Conservation (phyloP, 2,888 invertebrate species). For the Petrophora chlorosata region DNA sequence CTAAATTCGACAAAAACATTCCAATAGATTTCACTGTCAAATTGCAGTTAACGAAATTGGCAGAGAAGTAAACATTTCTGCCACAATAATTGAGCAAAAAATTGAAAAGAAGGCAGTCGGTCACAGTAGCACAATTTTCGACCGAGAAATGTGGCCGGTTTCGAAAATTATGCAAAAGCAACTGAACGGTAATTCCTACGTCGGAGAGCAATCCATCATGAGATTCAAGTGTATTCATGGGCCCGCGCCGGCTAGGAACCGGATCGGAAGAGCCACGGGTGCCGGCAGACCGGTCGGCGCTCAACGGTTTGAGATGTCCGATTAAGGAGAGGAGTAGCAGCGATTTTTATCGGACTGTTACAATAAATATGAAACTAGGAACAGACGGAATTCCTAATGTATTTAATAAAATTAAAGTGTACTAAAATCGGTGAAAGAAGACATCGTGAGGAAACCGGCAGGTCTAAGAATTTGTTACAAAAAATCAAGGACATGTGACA, state of each 20-base stretch:
- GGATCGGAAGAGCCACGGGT: conserved; percentile 24
- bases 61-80: too few relatives aligned
- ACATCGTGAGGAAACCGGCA: too few relatives aligned
- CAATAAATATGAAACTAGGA: too few relatives aligned
- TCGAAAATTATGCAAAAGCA: conserved; percentile 13
- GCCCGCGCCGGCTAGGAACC: not conserved
- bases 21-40: too few relatives aligned
- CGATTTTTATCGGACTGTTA: conserved; percentile 25
- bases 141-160: conserved; percentile 25
- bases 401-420: too few relatives aligned
- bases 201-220: conserved; percentile 37
- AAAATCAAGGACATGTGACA: too few relatives aligned
- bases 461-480: too few relatives aligned
- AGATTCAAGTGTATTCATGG: not conserved
- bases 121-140: conserved; percentile 24
- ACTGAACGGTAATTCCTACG: conserved; percentile 9
- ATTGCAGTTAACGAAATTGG: too few relatives aligned
- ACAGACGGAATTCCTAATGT: too few relatives aligned
- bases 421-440: too few relatives aligned
- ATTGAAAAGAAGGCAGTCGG: conserved; percentile 9
- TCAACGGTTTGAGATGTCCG: conserved; percentile 38
- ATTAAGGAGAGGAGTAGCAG: conserved; percentile 38
- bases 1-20: too few relatives aligned
- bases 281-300: conserved; percentile 41
- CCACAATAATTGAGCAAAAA: too few relatives aligned